Evolutionary conservation across 2,797 vertebrate genomes (phyloP).

Genomic region (Danionella dracula): DNA sequence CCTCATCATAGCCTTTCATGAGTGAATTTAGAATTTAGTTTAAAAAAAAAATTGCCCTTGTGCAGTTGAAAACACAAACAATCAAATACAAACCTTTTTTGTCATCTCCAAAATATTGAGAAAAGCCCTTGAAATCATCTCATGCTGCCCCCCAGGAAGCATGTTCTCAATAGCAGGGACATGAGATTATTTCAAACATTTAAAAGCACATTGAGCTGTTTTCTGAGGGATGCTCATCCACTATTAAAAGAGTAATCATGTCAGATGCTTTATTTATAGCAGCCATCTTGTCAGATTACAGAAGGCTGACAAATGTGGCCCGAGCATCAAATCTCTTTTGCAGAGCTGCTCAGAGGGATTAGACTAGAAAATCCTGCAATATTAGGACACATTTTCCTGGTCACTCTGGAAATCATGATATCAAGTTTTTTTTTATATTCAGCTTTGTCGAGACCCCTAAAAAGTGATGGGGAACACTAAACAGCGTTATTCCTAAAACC

Average conservation of each 20-base stretch:
- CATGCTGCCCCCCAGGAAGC: background rate
- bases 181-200: background rate
- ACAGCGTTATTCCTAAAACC: no score
- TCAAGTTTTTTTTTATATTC: no score
- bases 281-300: conserved; percentile 37
- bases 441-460: no score
- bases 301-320: conserved; percentile 7
- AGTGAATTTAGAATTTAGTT: no score
- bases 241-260: conserved; percentile 35
- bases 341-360: conserved; percentile 44
- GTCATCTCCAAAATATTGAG: no score
- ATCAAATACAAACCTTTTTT: no score
- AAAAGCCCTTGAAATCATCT: background rate
- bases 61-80: no score
- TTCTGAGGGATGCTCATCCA: conserved; percentile 8
- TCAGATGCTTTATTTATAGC: conserved; percentile 35
- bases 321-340: conserved; percentile 28
- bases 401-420: conserved; percentile 36
- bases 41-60: no score
- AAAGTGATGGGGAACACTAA: no score
- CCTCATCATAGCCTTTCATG: no score
- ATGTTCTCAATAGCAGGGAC: background rate
- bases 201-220: conserved; percentile 6
- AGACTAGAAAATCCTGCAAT: conserved; percentile 65
- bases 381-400: conserved; percentile 46